Base-by-base conservation (phyloP, 2,888 invertebrate genomes). In the Archips xylosteana region DNA sequence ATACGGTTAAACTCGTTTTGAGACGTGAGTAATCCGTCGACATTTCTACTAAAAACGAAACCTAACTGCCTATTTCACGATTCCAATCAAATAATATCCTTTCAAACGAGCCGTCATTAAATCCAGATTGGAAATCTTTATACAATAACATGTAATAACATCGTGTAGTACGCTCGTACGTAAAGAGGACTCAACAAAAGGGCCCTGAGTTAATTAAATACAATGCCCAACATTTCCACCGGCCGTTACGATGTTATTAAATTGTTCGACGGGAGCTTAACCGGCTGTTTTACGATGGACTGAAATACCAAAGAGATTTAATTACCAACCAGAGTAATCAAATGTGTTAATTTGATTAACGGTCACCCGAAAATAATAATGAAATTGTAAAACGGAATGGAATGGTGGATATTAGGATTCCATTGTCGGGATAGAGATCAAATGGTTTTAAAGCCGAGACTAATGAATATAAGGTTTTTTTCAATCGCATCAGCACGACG, bases 161-260 rank as follows among this genome's bases (percentile, higher is more conserved):
- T 15, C 54, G 47, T 63, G 32, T 42, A 65, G 64, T 62, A 70
- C 36, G 23, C 75, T 73, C 76, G 76, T 76, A 79, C 76, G 80
- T 79, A 85, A 83, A 84, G 83, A 85, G 85, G 87, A 83, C 82
- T 78, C 81, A 83, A 85, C 85, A 86, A 90, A 89, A 88, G 90
- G 89, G 85, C 80, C 81, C 80, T 75, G 82, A 84, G 89, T 92
- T 93, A 92, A 92, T 93, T 92, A 94, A 92, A 92, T 89, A 91
- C 89, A 87, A 84, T 84, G 85, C 84, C 83, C 86, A 88, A 88
- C 87, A 84, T 89, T 88, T 89, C 85, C 85, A 82, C 84, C 86
- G 88, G 86, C 87, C 89, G 89, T 92, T 94, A 92, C 89, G 90
- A 90, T 89, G 90, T 92, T 92, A 94, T 93, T 93, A 92, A 93